These are phyloP conservation scores for Galerucella calmariensis DNA, from an alignment of 2,888 invertebrate species.

Conservation along the genomic window DNA sequence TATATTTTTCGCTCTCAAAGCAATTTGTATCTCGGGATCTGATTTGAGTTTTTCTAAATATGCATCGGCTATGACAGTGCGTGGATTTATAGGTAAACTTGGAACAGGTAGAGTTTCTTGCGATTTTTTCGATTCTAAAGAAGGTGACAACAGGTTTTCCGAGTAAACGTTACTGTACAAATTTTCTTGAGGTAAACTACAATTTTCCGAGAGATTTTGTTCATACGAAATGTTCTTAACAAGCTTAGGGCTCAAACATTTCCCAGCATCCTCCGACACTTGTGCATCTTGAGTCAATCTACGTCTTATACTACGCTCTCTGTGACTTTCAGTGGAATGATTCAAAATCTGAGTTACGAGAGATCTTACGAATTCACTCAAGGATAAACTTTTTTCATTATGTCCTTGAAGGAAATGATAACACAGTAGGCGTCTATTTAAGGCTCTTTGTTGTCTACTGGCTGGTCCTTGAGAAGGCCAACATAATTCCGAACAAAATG, in stretches of 20 bases:
- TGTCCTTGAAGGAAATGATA: conserved; percentile 90
- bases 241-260: conserved; percentile 45
- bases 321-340: conserved; percentile 70
- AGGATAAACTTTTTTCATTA: conserved; percentile 85
- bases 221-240: conserved; percentile 51
- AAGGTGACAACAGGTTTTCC: conserved; percentile 55
- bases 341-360: conserved; percentile 86
- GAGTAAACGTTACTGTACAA: conserved; percentile 59
- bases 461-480: conserved; percentile 76
- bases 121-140: conserved; percentile 52
- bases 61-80: conserved; percentile 78
- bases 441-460: conserved; percentile 76
- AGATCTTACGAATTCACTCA: conserved; percentile 86
- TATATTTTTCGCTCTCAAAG: conserved; percentile 81
- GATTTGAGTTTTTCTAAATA: conserved; percentile 82
- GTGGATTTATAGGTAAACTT: conserved; percentile 67
- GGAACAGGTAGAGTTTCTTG: conserved; percentile 61
- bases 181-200: conserved; percentile 55
- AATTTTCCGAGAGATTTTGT: conserved; percentile 53
- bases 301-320: conserved; percentile 64
- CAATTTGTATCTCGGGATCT: conserved; percentile 84
- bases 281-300: conserved; percentile 56
- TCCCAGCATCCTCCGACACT: conserved; percentile 43
- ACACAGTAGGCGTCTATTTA: conserved; percentile 84
- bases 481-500: conserved; percentile 83